Conservation (phyloP, 2,113 vertebrate species). For the Hirundichthys speculiger region DNA sequence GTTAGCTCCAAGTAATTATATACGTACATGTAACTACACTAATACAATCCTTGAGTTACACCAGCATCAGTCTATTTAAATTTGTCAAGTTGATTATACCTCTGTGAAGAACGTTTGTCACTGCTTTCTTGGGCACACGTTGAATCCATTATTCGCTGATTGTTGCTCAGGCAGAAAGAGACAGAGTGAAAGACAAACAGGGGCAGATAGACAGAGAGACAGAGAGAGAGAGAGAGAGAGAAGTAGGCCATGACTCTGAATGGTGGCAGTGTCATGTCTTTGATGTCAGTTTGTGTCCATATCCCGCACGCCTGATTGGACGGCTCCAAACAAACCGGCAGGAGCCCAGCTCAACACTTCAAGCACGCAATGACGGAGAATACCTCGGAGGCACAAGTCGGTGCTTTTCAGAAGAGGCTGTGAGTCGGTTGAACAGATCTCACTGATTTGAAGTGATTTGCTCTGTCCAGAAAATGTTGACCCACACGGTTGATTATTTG, state of each 20-base stretch:
- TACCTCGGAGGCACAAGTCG: slow-evolving; percentile 35
- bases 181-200: slow-evolving; percentile 10
- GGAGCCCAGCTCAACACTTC: slow-evolving; percentile 48
- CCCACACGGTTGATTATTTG: not conserved
- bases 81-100: not conserved
- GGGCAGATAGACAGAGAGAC: slow-evolving; percentile 11
- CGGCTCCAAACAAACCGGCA: slow-evolving; percentile 64
- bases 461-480: slow-evolving; percentile 16
- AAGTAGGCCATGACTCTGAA: slow-evolving; percentile 76
- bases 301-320: slow-evolving; percentile 62
- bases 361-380: slow-evolving; percentile 54
- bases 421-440: slow-evolving; percentile 12
- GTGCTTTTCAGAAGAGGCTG: slow-evolving; percentile 20
- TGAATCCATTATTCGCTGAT: not conserved
- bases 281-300: slow-evolving; percentile 69
- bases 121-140: not conserved
- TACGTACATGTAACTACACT: slow-evolving; percentile 7
- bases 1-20: slow-evolving; percentile 23
- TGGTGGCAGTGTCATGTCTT: slow-evolving; percentile 75
- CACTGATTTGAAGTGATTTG: slow-evolving; percentile 14
- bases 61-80: not conserved
- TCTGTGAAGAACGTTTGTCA: slow-evolving; percentile 8
- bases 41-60: not conserved
- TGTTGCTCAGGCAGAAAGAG: not conserved
- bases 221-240: slow-evolving; percentile 18